Conservation (phyloP, 2,113 vertebrate species). For the Lasiurus borealis region DNA sequence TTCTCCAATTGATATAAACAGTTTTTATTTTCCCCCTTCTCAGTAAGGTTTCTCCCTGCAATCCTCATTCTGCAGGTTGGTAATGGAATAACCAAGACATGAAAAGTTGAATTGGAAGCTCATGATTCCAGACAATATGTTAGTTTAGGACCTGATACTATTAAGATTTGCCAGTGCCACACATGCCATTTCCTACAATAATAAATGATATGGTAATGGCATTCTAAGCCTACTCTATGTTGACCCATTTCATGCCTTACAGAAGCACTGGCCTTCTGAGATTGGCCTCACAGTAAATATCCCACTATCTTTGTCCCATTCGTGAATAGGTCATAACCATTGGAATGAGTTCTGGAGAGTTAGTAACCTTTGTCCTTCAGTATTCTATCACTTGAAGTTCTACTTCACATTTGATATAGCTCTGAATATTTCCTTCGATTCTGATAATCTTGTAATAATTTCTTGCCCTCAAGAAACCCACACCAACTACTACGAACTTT, state of each 20-base stretch:
- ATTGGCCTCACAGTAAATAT: not conserved
- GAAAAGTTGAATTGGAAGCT: not conserved
- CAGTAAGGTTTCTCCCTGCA: not conserved
- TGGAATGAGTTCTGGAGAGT: not conserved
- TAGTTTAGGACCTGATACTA: not conserved
- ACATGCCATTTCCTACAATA: not conserved
- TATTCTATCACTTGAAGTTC: not conserved
- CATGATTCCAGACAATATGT: not conserved
- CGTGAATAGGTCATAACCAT: not conserved
- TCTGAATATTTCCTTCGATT: conserved; percentile 18
- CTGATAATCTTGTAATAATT: not conserved
- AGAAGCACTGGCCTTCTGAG: not conserved
- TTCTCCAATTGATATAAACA: not conserved
- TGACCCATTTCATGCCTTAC: not conserved
- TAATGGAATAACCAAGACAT: not conserved
- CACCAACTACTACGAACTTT: not conserved
- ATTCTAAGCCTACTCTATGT: not conserved
- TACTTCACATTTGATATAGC: not conserved
- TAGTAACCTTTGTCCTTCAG: not conserved
- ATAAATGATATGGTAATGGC: not conserved
- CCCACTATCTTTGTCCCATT: not conserved
- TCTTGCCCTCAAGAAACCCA: conserved; percentile 11
- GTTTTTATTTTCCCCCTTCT: not conserved
- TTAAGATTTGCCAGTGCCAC: not conserved
- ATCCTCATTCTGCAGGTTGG: not conserved